phyloP scores from a whole-genome alignment of 2,797 vertebrate species.

The Hylomyscus alleni region DNA sequence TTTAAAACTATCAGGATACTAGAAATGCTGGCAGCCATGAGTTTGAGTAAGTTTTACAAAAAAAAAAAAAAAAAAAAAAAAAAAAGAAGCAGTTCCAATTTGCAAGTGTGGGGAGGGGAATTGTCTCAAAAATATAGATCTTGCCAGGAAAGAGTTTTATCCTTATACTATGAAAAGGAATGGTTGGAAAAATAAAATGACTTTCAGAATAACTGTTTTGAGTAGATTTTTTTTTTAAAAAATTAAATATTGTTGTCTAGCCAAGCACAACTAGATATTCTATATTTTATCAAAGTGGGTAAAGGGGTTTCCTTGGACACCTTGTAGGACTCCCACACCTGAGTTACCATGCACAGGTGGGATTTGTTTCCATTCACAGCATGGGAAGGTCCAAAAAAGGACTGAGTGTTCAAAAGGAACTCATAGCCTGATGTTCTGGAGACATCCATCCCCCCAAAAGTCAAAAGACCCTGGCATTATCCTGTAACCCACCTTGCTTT shows the following conservation, averaged over 20 bases:
- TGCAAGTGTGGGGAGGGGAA: conserved; percentile 73
- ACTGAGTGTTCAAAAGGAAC: conserved; percentile 30
- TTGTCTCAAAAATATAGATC: conserved; percentile 80
- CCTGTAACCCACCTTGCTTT: conserved; percentile 19
- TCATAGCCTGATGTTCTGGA: conserved; percentile 38
- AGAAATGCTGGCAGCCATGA: conserved; percentile 87
- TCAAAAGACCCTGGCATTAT: conserved; percentile 71
- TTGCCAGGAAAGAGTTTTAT: conserved; percentile 75
- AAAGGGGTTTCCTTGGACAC: conserved; percentile 73
- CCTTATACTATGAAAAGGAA: conserved; percentile 73
- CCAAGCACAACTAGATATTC: conserved; percentile 74
- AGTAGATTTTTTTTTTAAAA: conserved; percentile 66
- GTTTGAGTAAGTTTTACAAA: conserved; percentile 88
- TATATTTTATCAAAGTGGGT: conserved; percentile 52
- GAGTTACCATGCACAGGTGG: conserved; percentile 16
- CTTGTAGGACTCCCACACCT: conserved; percentile 65
- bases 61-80: conserved; percentile 10
- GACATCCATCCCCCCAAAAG: background rate
- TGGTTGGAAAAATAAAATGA: conserved; percentile 84
- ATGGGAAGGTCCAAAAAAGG: conserved; percentile 55
- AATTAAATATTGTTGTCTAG: conserved; percentile 77
- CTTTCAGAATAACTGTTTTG: conserved; percentile 80
- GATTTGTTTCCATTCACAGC: conserved; percentile 73
- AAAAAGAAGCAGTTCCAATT: conserved; percentile 75
- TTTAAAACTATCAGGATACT: conserved; percentile 89